These are phyloP conservation scores for Drosophila persimilis DNA, from an alignment of 1,140 invertebrate species.

Conservation along the genomic window DNA sequence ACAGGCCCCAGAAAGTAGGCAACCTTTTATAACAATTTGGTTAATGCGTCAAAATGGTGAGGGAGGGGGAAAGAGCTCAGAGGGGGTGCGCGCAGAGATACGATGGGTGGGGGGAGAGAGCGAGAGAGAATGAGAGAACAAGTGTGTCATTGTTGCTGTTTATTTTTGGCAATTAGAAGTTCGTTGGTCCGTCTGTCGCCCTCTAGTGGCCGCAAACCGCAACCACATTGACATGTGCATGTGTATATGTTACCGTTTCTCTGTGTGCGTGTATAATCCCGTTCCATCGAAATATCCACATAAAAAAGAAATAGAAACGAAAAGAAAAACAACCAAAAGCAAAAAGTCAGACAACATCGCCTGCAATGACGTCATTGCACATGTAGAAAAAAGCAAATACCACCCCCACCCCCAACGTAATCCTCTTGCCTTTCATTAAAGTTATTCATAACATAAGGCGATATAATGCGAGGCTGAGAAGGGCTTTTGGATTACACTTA, in stretches of 20 bases:
- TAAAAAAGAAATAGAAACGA: not conserved
- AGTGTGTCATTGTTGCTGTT: conserved; percentile 46
- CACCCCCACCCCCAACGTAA: conserved; percentile 1
- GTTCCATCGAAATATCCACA: conserved; percentile 25
- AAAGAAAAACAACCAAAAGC: conserved; percentile 11
- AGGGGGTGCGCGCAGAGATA: not conserved
- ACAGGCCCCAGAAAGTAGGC: conserved; percentile 25
- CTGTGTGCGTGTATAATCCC: not conserved
- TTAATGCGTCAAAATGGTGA: not conserved
- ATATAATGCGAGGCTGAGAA: too few relatives aligned
- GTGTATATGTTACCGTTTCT: not conserved
- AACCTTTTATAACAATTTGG: conserved; percentile 12
- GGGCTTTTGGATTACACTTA: too few relatives aligned
- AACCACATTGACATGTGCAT: not conserved
- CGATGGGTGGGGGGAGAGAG: not conserved
- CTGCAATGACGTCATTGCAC: conserved; percentile 37
- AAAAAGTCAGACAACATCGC: conserved; percentile 14
- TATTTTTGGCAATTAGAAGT: conserved; percentile 63
- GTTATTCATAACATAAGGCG: too few relatives aligned
- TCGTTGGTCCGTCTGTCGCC: conserved; percentile 43
- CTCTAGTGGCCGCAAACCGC: conserved; percentile 8
- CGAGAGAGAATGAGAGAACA: not conserved
- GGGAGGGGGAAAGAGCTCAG: not conserved
- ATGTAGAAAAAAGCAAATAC: not conserved
- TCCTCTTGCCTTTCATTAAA: not conserved